Evolutionary conservation across 64 coral and sea anemone genomes (phyloP).

Genomic region (Stylophora pistillata): DNA sequence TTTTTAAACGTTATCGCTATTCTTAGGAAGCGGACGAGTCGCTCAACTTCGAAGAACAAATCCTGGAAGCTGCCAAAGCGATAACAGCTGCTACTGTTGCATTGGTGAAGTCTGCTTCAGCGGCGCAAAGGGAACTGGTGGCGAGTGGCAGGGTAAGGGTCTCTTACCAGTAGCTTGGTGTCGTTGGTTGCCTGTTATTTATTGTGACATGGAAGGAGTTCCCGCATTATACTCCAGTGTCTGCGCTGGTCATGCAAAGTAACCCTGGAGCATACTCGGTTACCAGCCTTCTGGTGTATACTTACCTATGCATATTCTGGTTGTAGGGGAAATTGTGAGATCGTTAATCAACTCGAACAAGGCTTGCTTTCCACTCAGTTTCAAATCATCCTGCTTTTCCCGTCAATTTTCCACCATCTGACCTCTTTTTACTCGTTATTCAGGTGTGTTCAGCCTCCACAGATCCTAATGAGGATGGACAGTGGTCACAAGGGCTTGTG

Average conservation of each 20-base stretch:
- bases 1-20: neutral
- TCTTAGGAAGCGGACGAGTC: slow-evolving; percentile 88
- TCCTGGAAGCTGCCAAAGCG: slow-evolving; percentile 90
- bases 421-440: neutral
- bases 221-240: no score
- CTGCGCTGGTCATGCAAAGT: no score
- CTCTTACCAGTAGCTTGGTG: neutral
- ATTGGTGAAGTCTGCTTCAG: slow-evolving; percentile 91
- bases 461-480: slow-evolving; percentile 90
- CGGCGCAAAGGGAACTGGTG: slow-evolving; percentile 90
- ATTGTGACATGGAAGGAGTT: no score
- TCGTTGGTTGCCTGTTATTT: neutral
- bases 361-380: no score
- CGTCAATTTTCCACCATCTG: neutral
- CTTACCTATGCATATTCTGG: neutral
- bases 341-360: no score
- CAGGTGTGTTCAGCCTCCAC: slow-evolving; percentile 88
- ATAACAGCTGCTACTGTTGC: slow-evolving; percentile 97
- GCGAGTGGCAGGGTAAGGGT: slow-evolving; percentile 77
- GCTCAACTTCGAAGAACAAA: slow-evolving; percentile 96
- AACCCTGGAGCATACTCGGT: no score
- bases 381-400: no score
- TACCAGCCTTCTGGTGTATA: neutral
- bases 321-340: neutral
- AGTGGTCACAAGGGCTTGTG: slow-evolving; percentile 98